A percentile compares a stretch with the other conserved stretches of the same genome.
phyloP scores from a whole-genome alignment of 2,797 vertebrate genomes.

The Betta splendens region DNA sequence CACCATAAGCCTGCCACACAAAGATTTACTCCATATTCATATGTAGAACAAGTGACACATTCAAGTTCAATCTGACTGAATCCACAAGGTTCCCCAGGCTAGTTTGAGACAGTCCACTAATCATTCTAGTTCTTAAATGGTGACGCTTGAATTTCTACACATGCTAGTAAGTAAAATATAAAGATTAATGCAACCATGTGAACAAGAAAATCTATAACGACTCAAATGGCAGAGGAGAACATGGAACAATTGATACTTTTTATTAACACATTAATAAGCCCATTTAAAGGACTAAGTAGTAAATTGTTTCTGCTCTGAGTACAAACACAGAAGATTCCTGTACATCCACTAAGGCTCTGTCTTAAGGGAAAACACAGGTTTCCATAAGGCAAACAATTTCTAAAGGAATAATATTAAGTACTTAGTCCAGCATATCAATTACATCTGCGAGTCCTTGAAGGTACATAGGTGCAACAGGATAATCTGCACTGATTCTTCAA shows the following conservation, averaged over 20 bases:
- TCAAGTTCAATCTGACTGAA: no score
- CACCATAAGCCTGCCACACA: no score
- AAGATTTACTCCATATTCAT: no score
- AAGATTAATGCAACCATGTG: no score
- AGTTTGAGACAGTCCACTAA: no score
- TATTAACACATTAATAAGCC: conserved; percentile 95
- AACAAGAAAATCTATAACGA: no score
- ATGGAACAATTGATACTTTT: conserved; percentile 64
- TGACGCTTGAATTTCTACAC: no score
- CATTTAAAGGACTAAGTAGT: conserved; percentile 91
- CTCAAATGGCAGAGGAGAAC: not conserved
- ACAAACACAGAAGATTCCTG: conserved; percentile 90
- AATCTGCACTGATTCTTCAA: conserved; percentile 68
- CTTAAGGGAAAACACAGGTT: conserved; percentile 85
- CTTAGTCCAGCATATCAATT: conserved; percentile 88
- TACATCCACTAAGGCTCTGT: conserved; percentile 96
- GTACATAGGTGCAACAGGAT: conserved; percentile 83
- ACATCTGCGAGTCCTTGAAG: conserved; percentile 68
- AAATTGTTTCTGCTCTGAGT: conserved; percentile 91
- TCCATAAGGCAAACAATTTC: conserved; percentile 93
- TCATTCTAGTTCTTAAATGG: no score
- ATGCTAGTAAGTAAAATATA: no score
- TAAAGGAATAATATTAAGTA: conserved; percentile 94
- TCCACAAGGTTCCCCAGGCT: no score
- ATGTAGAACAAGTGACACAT: no score